Evolutionary conservation across 2,113 vertebrate species (phyloP).

Genomic region (Alligator sinensis): DNA sequence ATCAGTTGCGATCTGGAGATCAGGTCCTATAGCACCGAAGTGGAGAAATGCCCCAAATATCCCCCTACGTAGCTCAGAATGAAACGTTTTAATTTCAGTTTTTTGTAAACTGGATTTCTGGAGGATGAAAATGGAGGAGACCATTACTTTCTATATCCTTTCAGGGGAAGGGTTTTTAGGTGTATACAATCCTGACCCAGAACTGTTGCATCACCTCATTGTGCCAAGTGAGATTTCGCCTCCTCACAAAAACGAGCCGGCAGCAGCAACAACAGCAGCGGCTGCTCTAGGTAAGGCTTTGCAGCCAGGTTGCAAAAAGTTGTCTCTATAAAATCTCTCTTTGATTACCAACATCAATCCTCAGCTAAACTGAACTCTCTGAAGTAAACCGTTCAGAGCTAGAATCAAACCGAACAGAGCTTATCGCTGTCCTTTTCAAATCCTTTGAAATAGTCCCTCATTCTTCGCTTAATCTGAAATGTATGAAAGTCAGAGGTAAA

Average conservation of each 20-base stretch:
- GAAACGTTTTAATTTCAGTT: not conserved
- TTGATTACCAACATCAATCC: not conserved
- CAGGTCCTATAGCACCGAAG: not conserved
- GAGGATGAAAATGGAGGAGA: not conserved
- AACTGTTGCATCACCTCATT: constrained; percentile 71
- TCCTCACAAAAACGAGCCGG: accelerated
- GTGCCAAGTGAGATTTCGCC: not conserved
- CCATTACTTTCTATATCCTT: not conserved
- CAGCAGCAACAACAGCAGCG: not conserved
- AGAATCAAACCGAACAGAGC: not conserved
- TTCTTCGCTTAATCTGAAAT: not conserved
- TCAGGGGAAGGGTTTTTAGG: constrained; percentile 85
- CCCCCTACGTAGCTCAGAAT: not conserved
- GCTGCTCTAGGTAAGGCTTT: constrained; percentile 1
- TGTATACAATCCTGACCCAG: constrained; percentile 77
- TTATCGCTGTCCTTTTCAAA: not conserved
- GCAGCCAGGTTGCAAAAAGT: accelerated
- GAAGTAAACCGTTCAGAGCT: not conserved
- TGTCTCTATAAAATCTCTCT: accelerated
- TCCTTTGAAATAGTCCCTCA: not conserved
- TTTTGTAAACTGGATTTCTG: not conserved
- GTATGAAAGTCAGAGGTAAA: not conserved
- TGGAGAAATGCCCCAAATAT: not conserved
- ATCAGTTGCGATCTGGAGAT: not conserved
- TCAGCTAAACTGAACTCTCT: not conserved